Percentiles rank a stretch among this genome's conserved stretches.
Conservation (phyloP, 2,888 invertebrate species). For the Aleiodes alternator region DNA sequence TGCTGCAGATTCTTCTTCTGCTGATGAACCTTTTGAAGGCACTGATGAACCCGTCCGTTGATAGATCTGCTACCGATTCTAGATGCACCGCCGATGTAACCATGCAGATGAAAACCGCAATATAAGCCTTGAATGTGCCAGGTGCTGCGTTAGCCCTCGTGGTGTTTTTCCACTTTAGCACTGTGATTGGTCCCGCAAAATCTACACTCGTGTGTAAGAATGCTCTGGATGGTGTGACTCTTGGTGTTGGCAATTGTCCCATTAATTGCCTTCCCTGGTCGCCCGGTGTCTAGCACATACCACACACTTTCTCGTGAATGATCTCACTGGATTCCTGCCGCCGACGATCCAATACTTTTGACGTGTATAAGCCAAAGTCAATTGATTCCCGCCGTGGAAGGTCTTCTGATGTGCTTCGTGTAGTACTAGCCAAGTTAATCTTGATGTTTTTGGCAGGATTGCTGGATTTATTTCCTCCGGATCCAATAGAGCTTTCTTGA, state of each 20-base stretch:
- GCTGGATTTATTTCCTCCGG: not conserved
- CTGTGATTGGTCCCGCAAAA: constrained; percentile 38
- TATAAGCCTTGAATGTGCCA: too few relatives aligned
- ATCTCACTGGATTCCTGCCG: not conserved
- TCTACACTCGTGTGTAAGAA: not conserved
- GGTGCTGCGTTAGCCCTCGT: too few relatives aligned
- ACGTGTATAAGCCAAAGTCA: constrained; percentile 21
- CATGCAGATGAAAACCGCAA: constrained; percentile 14
- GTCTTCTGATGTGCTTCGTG: constrained; percentile 4
- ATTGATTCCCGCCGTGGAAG: constrained; percentile 41
- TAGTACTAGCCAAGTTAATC: not conserved
- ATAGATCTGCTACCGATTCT: constrained; percentile 55
- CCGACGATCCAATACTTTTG: not conserved
- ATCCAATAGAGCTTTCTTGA: constrained; percentile 1
- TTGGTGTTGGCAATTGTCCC: too few relatives aligned
- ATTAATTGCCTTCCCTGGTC: too few relatives aligned
- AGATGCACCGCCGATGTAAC: constrained; percentile 57
- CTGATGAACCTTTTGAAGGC: constrained; percentile 55
- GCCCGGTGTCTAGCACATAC: constrained; percentile 37
- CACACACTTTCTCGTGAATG: constrained; percentile 6
- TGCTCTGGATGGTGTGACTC: not conserved
- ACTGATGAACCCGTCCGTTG: constrained; percentile 55
- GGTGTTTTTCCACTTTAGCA: too few relatives aligned
- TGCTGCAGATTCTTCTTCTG: too few relatives aligned
- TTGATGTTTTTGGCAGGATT: constrained; percentile 5